These are phyloP conservation scores for Nephrocerus scutellatus DNA, from an alignment of 2,888 invertebrate species.

Conservation along the genomic window DNA sequence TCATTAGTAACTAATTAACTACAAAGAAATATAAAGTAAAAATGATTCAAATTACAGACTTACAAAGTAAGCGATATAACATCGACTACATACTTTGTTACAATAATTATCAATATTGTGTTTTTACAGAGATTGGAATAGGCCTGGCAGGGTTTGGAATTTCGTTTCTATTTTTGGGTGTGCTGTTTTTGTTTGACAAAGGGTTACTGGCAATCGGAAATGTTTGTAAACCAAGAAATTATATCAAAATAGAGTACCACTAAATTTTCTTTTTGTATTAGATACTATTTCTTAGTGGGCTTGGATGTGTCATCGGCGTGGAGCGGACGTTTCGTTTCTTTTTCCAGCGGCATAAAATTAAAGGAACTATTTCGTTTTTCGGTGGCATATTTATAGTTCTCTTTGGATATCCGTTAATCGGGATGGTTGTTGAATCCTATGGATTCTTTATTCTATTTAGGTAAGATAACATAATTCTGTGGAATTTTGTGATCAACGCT, in stretches of 20 bases:
- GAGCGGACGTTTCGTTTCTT: constrained; percentile 95
- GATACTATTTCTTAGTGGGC: constrained; percentile 92
- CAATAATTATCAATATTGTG: constrained; percentile 12
- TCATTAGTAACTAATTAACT: constrained; percentile 1
- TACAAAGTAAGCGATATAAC: constrained; percentile 63
- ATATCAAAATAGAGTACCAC: constrained; percentile 1
- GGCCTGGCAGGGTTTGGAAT: constrained; percentile 95
- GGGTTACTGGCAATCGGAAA: constrained; percentile 98
- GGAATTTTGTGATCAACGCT: constrained; percentile 1
- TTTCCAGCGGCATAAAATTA: constrained; percentile 93
- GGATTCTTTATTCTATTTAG: constrained; percentile 85
- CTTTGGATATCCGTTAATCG: constrained; percentile 91
- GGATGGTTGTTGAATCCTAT: constrained; percentile 94
- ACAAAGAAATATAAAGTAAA: constrained; percentile 27
- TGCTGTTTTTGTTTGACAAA: constrained; percentile 90
- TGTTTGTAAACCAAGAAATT: constrained; percentile 59
- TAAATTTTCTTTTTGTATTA: constrained; percentile 49
- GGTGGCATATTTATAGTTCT: constrained; percentile 89
- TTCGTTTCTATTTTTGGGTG: constrained; percentile 88
- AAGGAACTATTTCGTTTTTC: constrained; percentile 83
- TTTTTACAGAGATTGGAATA: constrained; percentile 86
- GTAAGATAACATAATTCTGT: constrained; percentile 45
- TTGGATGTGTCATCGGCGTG: constrained; percentile 93
- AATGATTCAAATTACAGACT: constrained; percentile 80
- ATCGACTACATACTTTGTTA: constrained; percentile 2